These are phyloP conservation scores for Phrynocephalus forsythii DNA, from an alignment of 2,797 vertebrate species.

Conservation along the genomic window DNA sequence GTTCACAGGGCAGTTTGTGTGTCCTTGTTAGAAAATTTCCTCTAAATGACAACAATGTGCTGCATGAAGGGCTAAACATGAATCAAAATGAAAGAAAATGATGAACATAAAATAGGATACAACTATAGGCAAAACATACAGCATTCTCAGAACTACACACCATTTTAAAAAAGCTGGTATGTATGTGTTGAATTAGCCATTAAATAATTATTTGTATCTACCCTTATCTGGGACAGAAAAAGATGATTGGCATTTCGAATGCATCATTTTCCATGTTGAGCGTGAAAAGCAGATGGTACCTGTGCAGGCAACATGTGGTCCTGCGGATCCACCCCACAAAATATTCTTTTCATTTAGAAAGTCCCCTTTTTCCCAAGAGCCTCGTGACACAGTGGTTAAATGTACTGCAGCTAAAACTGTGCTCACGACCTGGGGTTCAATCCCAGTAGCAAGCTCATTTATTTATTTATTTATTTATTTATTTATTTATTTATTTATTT, in stretches of 20 bases:
- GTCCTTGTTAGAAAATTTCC: constrained; percentile 55
- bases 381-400: no score
- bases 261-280: background rate
- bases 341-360: no score
- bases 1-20: constrained; percentile 49
- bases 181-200: background rate
- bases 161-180: background rate
- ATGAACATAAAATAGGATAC: background rate
- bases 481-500: no score
- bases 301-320: no score
- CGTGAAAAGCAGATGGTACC: background rate
- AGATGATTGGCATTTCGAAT: background rate
- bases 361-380: no score
- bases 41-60: constrained; percentile 55
- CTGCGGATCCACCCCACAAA: no score
- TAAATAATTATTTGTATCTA: background rate
- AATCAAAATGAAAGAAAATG: constrained; percentile 57
- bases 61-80: constrained; percentile 64
- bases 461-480: no score
- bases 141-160: background rate
- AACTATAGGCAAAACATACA: background rate
- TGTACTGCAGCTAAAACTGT: no score
- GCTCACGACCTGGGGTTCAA: no score
- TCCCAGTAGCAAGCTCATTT: no score
- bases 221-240: background rate